Percentiles rank a stretch among this genome's conserved stretches.
Evolutionary conservation across 2,888 invertebrate species (phyloP).

Genomic region (Oligia latruncula): DNA sequence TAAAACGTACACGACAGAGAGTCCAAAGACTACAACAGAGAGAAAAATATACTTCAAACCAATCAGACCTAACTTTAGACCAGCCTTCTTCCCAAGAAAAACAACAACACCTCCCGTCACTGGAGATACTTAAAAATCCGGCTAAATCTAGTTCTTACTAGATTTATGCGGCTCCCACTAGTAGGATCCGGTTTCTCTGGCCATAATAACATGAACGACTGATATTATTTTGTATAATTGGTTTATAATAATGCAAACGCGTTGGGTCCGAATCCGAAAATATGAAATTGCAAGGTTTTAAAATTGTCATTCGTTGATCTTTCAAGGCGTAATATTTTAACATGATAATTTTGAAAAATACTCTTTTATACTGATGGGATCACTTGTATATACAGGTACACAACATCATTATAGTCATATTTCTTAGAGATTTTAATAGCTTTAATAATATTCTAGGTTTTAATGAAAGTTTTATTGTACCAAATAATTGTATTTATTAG

Average conservation of each 20-base stretch:
- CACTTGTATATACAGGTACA: conserved; percentile 76
- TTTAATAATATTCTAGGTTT: conserved; percentile 83
- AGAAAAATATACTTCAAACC: conserved; percentile 83
- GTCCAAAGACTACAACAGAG: conserved; percentile 83
- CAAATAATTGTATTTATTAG: conserved; percentile 89
- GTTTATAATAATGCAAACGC: conserved; percentile 50
- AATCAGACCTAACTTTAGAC: conserved; percentile 82
- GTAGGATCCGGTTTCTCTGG: conserved; percentile 77
- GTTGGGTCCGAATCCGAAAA: conserved; percentile 70
- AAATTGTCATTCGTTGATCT: conserved; percentile 55
- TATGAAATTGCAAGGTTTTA: conserved; percentile 55
- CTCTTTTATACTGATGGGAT: conserved; percentile 55
- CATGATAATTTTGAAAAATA: conserved; percentile 53
- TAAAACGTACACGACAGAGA: conserved; percentile 79
- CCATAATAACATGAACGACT: conserved; percentile 78
- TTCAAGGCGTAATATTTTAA: conserved; percentile 46
- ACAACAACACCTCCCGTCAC: conserved; percentile 76
- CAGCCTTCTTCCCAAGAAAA: conserved; percentile 84
- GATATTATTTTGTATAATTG: conserved; percentile 72
- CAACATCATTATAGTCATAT: conserved; percentile 86
- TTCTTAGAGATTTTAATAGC: conserved; percentile 84
- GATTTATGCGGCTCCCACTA: conserved; percentile 65
- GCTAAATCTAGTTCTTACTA: conserved; percentile 54
- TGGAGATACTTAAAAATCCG: conserved; percentile 67
- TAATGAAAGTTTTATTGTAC: conserved; percentile 86